Percentiles rank a stretch among this genome's conserved stretches.
Conservation (phyloP, 2,797 vertebrate genomes). For the Microctenopoma stevenorrisi region DNA sequence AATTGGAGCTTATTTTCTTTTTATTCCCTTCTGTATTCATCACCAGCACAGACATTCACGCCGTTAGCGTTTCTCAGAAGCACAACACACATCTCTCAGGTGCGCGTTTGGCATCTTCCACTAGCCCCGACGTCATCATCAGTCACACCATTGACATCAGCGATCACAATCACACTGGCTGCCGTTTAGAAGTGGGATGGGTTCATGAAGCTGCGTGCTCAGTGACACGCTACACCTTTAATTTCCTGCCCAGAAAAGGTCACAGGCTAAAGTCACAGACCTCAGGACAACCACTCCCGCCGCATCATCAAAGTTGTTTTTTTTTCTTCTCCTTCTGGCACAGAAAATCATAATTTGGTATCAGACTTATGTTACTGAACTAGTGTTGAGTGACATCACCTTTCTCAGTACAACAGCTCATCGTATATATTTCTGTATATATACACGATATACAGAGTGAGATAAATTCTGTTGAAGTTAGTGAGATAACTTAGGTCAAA, state of each 20-base stretch:
- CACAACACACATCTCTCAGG: slow-evolving; percentile 16
- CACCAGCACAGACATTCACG: slow-evolving; percentile 10
- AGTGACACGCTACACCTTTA: slow-evolving; percentile 19
- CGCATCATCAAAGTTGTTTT: background rate
- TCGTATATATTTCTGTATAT: no score
- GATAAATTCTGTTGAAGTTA: no score
- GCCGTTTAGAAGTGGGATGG: slow-evolving; percentile 29
- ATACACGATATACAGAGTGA: no score
- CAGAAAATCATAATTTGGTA: background rate
- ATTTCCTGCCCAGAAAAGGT: slow-evolving; percentile 31
- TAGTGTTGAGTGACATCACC: no score
- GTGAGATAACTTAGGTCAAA: no score
- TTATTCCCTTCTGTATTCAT: slow-evolving; percentile 9
- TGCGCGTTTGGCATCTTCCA: background rate
- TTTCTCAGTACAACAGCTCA: no score
- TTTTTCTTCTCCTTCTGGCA: slow-evolving; percentile 7
- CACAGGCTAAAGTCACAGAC: background rate
- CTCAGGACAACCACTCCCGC: background rate
- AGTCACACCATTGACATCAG: slow-evolving; percentile 25
- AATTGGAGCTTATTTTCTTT: slow-evolving; percentile 37
- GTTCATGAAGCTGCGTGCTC: slow-evolving; percentile 59
- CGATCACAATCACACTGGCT: slow-evolving; percentile 34
- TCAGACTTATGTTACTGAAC: no score
- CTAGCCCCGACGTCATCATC: slow-evolving; percentile 35
- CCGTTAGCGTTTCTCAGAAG: slow-evolving; percentile 4